These are phyloP conservation scores for Euclidia mi DNA, from an alignment of 2,888 invertebrate species.

Conservation along the genomic window DNA sequence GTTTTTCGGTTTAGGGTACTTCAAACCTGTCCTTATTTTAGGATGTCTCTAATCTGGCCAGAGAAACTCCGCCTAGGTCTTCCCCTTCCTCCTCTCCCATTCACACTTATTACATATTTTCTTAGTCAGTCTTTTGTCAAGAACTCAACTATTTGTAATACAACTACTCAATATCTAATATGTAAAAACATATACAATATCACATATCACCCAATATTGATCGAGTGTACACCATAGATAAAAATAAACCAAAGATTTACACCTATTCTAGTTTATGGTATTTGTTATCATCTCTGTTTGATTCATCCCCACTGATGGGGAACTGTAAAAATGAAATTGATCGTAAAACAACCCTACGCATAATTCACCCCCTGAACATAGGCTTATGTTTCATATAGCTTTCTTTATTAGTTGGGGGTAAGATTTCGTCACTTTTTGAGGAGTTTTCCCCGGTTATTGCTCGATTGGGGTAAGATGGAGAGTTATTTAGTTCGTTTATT, in stretches of 20 bases:
- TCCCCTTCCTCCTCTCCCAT: too few species aligned
- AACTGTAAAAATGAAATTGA: slow-evolving; percentile 77
- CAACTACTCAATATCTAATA: too few species aligned
- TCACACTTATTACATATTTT: too few species aligned
- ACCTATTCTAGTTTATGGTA: slow-evolving; percentile 22
- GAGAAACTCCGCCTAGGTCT: too few species aligned
- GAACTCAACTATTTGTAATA: too few species aligned
- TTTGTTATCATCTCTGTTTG: slow-evolving; percentile 33
- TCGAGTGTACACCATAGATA: not conserved
- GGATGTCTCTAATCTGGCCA: too few species aligned
- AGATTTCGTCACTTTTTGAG: slow-evolving; percentile 44
- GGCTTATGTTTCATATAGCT: slow-evolving; percentile 62
- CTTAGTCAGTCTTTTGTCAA: too few species aligned
- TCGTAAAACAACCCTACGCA: slow-evolving; percentile 85
- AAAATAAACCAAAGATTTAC: slow-evolving; percentile 34
- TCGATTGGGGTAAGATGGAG: not conserved
- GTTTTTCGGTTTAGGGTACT: too few species aligned
- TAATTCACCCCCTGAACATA: slow-evolving; percentile 71
- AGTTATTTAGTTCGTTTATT: slow-evolving; percentile 1
- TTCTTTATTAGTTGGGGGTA: slow-evolving; percentile 72
- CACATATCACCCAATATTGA: too few species aligned
- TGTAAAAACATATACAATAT: too few species aligned
- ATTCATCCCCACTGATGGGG: slow-evolving; percentile 47
- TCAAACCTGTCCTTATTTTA: too few species aligned
- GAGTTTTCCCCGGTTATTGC: slow-evolving; percentile 36